Evolutionary conservation across 2,888 invertebrate species (phyloP), one percentile per base, ranked within the genome.

Genomic region (Eupithecia subfuscata): DNA sequence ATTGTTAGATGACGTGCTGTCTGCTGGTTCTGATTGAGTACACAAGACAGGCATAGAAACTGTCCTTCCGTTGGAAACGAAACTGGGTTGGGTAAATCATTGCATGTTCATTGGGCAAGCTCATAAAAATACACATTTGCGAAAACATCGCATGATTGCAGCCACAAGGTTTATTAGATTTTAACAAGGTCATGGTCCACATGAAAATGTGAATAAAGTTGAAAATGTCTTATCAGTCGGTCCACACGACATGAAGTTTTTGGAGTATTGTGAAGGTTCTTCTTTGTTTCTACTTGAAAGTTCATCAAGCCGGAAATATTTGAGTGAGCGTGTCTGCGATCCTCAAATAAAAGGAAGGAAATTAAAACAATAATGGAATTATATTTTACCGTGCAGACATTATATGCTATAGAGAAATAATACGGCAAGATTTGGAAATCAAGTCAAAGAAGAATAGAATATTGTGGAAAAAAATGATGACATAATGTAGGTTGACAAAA

Each of bases 91-190:
- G 67, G 71, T 68, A 68, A 30, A 70, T 22, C 70, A 71, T 77
- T 70, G 77, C 77, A 77, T 75, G 77, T 72, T 70, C 67, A 70
- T 77, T 77, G 48, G 52, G 71, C 71, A 77, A 73, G 56, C 75
- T 75, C 70, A 63, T 73, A 75, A 73, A 73, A 65, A 74, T 69
- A 74, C 73, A 75, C 69, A 75, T 73, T 75, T 71, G 77, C 75
- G 69, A 75, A 77, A 75, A 77, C 77, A 72, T 77, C 72, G 75
- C 77, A 77, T 75, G 73, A 73, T 75, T 69, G 68, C 72, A 43
- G 34, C 22, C 34, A 22, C 69, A 70, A 63, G 52, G 63, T 71
- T 74, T 70, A 75, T 70, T 60, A 67, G 48, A 22, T 52, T 73
- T 68, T 40, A 69, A 69, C 75, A 77, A 75, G 77, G 77, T 75